Base-by-base conservation (phyloP, 2,888 invertebrate species). In the Tenodera sinensis region DNA sequence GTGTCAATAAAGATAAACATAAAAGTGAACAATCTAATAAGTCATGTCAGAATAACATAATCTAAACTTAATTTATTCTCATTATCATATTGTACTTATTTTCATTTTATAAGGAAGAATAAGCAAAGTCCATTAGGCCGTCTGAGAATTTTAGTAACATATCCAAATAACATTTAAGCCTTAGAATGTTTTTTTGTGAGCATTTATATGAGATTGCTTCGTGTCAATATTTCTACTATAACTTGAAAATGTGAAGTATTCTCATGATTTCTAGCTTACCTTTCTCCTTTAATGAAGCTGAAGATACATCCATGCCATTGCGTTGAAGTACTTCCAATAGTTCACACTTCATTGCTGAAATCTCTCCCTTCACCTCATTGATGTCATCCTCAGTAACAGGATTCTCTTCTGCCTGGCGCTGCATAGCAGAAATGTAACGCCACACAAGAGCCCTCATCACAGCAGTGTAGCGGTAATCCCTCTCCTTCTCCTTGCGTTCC, bases 301-400 rank as follows among this genome's bases (percentile, higher is more conserved):
- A 95, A 0, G 96, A 96, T 0, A 97, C 96, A 92, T 98, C 97
- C 96, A 98, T 96, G 83, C 98, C 98, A 92, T 98, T 98, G 92
- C 95, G 96, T 91, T 96, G 96, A 86, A 99, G 95, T 71, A 99
- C 97, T 91, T 98, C 98, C 1, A 99, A 94, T 91, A 99, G 95
- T 93, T 99, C 98, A 92, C 97, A 99, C 91, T 98, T 95, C 94
- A 99, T 96, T 0, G 98, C 96, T 0, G 98, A 98, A 83, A 99
- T 97, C 92, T 99, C 99, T 91, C 97, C 97, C 93, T 99, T 99
- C 54, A 99, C 96, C 93, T 99, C 99, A 92, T 98, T 98, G 90
- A 99, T 95, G 92, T 98, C 97, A 91, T 99, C 99, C 93, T 99
- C 99, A 0, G 98, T 98, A 0, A 99, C 98, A 0, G 96, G 95